Percentiles rank a stretch among this genome's conserved stretches.
Conservation (phyloP, 1,140 invertebrate genomes). For the Diprion similis region DNA sequence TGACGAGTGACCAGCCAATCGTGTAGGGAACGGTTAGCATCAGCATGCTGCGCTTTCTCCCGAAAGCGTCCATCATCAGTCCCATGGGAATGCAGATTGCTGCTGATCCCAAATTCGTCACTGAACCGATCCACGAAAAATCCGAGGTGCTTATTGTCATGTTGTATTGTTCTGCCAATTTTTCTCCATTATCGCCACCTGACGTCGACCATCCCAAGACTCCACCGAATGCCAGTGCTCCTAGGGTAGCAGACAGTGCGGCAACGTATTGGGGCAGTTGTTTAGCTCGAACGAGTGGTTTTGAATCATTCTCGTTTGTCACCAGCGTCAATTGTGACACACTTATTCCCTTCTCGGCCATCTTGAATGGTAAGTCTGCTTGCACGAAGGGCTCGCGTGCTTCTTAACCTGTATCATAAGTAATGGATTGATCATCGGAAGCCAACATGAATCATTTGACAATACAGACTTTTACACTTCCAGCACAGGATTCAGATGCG, state of each 20-base stretch:
- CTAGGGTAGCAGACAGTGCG: slow-evolving; percentile 66
- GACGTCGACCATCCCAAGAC: slow-evolving; percentile 82
- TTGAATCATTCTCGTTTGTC: no score
- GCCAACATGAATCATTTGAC: no score
- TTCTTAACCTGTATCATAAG: no score
- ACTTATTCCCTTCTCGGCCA: no score
- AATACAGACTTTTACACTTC: no score
- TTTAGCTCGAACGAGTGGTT: slow-evolving; percentile 41
- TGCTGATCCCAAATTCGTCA: slow-evolving; percentile 76
- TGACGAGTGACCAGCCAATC: slow-evolving; percentile 79
- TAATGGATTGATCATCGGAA: no score
- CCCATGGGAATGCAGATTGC: slow-evolving; percentile 76
- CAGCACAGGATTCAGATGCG: no score
- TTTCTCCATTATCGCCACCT: slow-evolving; percentile 63
- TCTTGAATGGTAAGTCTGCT: no score
- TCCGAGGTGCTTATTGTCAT: slow-evolving; percentile 61
- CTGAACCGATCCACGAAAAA: slow-evolving; percentile 76
- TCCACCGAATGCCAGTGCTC: slow-evolving; percentile 68
- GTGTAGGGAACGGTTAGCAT: slow-evolving; percentile 74
- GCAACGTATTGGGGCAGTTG: slow-evolving; percentile 74
- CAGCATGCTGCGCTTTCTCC: slow-evolving; percentile 79
- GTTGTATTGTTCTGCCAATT: slow-evolving; percentile 60
- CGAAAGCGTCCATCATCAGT: slow-evolving; percentile 75
- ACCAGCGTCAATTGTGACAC: no score
- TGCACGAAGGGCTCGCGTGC: no score